Evolutionary conservation across 2,113 vertebrate genomes (phyloP).

Genomic region (Petrocephalus microphthalmus): DNA sequence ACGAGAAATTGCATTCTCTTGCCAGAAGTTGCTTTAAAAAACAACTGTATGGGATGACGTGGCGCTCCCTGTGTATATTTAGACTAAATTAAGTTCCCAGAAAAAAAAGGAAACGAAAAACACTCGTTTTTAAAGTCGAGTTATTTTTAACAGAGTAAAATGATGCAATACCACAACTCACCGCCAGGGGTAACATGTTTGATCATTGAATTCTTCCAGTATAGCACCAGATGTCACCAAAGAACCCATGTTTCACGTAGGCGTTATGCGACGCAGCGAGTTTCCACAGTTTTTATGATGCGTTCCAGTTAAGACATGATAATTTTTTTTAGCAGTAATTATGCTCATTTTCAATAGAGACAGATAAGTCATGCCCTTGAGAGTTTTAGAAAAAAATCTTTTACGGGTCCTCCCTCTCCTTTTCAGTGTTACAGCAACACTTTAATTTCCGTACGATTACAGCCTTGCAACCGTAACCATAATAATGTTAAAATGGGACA

Average conservation of each 20-base stretch:
- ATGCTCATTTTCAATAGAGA: constrained; percentile 48
- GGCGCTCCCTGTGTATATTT: constrained; percentile 61
- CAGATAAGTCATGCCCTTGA: constrained; percentile 18
- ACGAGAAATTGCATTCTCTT: background rate
- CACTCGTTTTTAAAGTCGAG: constrained; percentile 50
- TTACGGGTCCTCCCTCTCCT: constrained; percentile 10
- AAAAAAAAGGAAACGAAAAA: constrained; percentile 28
- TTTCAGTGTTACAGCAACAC: constrained; percentile 34
- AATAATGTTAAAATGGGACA: constrained; percentile 69
- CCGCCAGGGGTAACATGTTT: constrained; percentile 37
- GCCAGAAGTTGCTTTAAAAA: constrained; percentile 30
- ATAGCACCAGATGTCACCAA: constrained; percentile 27
- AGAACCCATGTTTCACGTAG: constrained; percentile 13
- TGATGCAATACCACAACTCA: constrained; percentile 33
- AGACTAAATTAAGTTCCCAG: constrained; percentile 44
- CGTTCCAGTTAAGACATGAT: constrained; percentile 49
- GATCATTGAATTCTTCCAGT: constrained; percentile 14
- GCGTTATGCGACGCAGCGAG: background rate
- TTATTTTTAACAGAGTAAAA: constrained; percentile 27
- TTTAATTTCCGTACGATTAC: constrained; percentile 55
- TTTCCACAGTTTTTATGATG: background rate
- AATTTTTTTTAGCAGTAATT: constrained; percentile 24
- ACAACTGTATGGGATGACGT: constrained; percentile 55
- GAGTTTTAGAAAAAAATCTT: constrained; percentile 30
- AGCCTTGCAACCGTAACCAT: constrained; percentile 61